Evolutionary conservation across 1,140 invertebrate species (phyloP), one percentile per base, ranked within the genome.

Genomic region (Planococcus citri): DNA sequence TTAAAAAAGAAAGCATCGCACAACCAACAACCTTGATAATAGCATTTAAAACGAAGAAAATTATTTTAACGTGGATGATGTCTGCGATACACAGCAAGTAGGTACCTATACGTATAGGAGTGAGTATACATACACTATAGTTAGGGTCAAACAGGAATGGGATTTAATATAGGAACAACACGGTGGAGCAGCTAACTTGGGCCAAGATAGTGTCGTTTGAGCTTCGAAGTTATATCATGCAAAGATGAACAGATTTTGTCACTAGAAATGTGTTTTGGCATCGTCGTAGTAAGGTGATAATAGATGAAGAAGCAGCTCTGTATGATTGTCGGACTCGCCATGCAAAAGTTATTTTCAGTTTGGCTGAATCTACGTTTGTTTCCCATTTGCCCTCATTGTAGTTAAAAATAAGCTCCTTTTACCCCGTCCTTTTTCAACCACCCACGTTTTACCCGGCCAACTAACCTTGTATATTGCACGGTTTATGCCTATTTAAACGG

Each of bases 281-380:
- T 58, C 51, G 20, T 64, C 60, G 60, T 64, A 64, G 60, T 64
- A 64, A 22, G 60, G 60, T 64, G 60, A 64, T 64, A 64, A 64
- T 64, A 27, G 60, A 64, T 64, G 60, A 27, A 64, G 60, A 64
- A 64, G 60, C 10, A 64, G 60, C 17, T 64, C 21, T 64, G 20
- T 64, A 25, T 17, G 60, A 64, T 64, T 64, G 60, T 64, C 60
- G 60, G 60, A 64, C 21, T 27, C 60, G 60, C 60, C 60, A 64
- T 64, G 60, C 60, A 64, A 64, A 64, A 64, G 60, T 64, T 64
- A 64, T 64, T 64, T 64, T 64, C 60, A 64, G 60, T 64, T 64
- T 25, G 25, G 25, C 60, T 64, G 24, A 64, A 64, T 64, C 41
- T 51, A 51, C 41, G 41, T 25, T 14, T 10, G 21, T 64, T 64